A percentile compares a stretch with the other conserved stretches of the same genome.
phyloP scores from a whole-genome alignment of 2,797 vertebrate genomes.

The Arremon brunneinucha region DNA sequence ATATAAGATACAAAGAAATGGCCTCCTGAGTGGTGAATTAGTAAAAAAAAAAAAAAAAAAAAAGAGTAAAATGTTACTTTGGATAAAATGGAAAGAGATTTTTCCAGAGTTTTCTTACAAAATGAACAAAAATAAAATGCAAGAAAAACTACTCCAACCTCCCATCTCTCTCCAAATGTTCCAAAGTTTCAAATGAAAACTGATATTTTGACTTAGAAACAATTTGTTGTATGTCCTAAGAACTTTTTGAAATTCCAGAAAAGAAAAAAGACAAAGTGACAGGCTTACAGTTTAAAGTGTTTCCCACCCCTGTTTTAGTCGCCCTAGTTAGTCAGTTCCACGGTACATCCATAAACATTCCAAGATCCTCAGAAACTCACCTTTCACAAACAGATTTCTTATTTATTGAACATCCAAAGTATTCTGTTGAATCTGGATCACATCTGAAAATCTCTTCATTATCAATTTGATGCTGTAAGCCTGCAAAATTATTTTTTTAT shows the following conservation, averaged over 20 bases:
- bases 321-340: neutral
- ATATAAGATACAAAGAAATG: neutral
- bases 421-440: neutral
- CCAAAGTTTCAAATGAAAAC: neutral
- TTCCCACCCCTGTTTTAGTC: neutral
- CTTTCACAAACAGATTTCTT: neutral
- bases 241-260: neutral
- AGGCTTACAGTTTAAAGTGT: neutral
- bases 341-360: neutral
- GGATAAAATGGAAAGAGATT: neutral
- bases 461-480: neutral
- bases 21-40: neutral
- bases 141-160: neutral
- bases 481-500: neutral
- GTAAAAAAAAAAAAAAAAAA: neutral
- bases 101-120: neutral
- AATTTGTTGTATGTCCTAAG: neutral
- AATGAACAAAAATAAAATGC: neutral
- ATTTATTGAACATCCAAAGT: neutral
- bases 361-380: neutral
- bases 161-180: fast-evolving
- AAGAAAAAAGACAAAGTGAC: neutral
- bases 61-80: neutral
- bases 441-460: neutral
- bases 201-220: neutral